phyloP scores from a whole-genome alignment of 2,888 invertebrate genomes.

The Tiliacea aurago region DNA sequence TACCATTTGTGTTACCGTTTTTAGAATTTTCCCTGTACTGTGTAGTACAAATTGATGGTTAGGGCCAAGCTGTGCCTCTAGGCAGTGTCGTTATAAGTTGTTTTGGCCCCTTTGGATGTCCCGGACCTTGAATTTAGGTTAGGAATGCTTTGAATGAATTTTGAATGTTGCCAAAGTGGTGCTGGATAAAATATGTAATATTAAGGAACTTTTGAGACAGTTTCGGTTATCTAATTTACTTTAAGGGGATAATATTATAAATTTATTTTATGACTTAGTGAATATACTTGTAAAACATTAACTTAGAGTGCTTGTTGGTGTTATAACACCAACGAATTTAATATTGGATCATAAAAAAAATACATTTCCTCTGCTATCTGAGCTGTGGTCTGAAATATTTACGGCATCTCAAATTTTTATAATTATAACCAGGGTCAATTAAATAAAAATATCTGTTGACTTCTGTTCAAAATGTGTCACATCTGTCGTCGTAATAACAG shows the following conservation, averaged over 20 bases:
- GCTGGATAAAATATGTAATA: constrained; percentile 39
- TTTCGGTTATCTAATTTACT: constrained; percentile 45
- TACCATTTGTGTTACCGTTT: constrained; percentile 63
- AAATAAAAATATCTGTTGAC: background rate
- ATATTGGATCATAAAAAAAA: background rate
- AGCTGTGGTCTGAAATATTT: background rate
- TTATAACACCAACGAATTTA: background rate
- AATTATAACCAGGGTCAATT: background rate
- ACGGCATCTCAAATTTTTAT: background rate
- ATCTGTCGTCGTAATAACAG: background rate
- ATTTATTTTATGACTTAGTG: constrained; percentile 7
- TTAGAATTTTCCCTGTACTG: constrained; percentile 55
- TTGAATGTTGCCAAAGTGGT: constrained; percentile 45
- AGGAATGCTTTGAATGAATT: constrained; percentile 47
- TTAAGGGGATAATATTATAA: constrained; percentile 16
- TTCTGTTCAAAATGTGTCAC: background rate
- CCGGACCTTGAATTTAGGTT: constrained; percentile 22
- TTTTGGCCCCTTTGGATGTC: constrained; percentile 19
- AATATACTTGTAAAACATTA: constrained; percentile 10
- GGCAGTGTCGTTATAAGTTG: constrained; percentile 43
- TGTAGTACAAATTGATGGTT: constrained; percentile 62
- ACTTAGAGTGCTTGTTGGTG: background rate
- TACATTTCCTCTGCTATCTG: background rate
- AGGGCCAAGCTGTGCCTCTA: constrained; percentile 54
- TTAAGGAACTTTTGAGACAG: constrained; percentile 30